A percentile compares a stretch with the other conserved stretches of the same genome.
Conservation (phyloP, 1,140 invertebrate species). For the Drosophila burlai region DNA sequence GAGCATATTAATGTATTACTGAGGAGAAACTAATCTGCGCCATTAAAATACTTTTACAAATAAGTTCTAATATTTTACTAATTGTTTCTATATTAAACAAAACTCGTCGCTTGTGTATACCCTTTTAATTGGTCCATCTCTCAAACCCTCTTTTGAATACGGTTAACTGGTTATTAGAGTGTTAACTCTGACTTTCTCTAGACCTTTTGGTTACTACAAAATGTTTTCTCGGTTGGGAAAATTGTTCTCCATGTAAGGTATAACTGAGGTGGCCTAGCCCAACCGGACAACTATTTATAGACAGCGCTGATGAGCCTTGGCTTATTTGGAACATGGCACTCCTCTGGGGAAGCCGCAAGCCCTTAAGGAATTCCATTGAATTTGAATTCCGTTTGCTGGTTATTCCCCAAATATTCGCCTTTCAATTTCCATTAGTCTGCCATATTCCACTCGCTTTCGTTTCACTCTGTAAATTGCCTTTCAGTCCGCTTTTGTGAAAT, state of each 20-base stretch:
- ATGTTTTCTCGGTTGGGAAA: too few relatives aligned
- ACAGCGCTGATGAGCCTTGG: slow-evolving; percentile 6
- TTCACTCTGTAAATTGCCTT: slow-evolving; percentile 52
- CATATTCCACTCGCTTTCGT: slow-evolving; percentile 47
- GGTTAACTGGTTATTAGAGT: too few relatives aligned
- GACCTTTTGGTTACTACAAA: not conserved
- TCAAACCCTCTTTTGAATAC: too few relatives aligned
- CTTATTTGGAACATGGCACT: slow-evolving; percentile 21
- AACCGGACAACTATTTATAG: slow-evolving; percentile 43
- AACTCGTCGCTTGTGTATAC: not conserved
- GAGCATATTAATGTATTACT: not conserved
- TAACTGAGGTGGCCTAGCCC: not conserved
- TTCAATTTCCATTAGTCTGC: slow-evolving; percentile 54
- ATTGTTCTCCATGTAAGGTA: not conserved
- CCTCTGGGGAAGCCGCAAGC: slow-evolving; percentile 12
- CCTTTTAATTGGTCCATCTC: too few relatives aligned
- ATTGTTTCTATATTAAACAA: not conserved
- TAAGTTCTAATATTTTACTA: not conserved
- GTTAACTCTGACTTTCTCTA: not conserved
- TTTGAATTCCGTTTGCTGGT: slow-evolving; percentile 35
- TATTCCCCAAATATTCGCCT: slow-evolving; percentile 30
- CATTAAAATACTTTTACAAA: not conserved
- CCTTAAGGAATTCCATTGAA: slow-evolving; percentile 39
- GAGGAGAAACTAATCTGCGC: not conserved
- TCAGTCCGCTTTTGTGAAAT: slow-evolving; percentile 51